Evolutionary conservation across 2,113 vertebrate genomes (phyloP), one percentile per base, ranked within the genome.

Genomic region (Nycticryphes semicollaris): DNA sequence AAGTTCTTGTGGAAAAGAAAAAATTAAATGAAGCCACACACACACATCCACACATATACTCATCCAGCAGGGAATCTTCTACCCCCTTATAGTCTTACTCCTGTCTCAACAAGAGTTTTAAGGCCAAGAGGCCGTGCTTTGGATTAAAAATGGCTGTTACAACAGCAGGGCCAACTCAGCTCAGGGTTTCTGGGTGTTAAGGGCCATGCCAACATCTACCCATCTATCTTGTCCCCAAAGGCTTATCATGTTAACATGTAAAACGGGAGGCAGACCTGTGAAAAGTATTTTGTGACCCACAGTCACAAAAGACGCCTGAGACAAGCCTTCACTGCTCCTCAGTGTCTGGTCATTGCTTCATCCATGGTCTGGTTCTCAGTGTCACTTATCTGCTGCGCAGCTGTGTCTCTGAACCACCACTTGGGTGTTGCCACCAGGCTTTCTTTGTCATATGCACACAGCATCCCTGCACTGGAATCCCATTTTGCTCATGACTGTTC

Each of bases 1-100:
- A 96, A 98, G 96, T 95, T 98, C 97, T 97, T 60, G 77, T 43
- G 76, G 30, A 8, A n/a, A 53, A 54, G 39, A 47, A 69, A 94
- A 43, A 48, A 20, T 47, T 9, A 69, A 41, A 74, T 93, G 19
- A 9, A 19, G 25, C 57, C 47, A 39, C 75, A 72, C 48, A 23
- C n/a, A 23, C 54, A 13, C 25, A 7, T 59, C n/a, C 41, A 67
- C 80, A 43, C 45, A 20, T 3, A 30, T 11, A 45, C 24, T 6
- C 41, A 30, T 66, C 82, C 93, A 89, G 56, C 50, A 33, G 84
- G 60, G 82, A 81, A 77, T 39, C 62, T 75, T 66, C 73, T 23
- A 35, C 35, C 28, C 23, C 70, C 47, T 67, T 4, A 3, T 8
- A n/a, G 59, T 5, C 9, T 82, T 30, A 7, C 3, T 30, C 9